Conservation (phyloP, 2,888 invertebrate genomes). For the Megaustenia siamemsis region DNA sequence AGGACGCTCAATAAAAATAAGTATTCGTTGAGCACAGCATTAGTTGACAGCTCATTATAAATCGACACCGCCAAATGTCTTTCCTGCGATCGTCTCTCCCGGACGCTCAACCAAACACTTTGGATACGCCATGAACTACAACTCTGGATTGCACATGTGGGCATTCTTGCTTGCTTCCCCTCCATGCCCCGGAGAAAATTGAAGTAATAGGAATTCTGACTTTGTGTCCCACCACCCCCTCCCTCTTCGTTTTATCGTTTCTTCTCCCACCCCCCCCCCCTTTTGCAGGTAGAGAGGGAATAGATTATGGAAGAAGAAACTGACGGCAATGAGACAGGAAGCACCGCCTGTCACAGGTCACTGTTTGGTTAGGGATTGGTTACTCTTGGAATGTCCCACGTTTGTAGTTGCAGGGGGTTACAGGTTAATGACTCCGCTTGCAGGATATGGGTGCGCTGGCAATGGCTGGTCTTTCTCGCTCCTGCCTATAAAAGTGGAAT, state of each 20-base stretch:
- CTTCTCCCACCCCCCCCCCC: not conserved
- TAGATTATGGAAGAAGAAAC: not conserved
- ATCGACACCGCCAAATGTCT: too few species aligned
- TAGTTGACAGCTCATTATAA: too few species aligned
- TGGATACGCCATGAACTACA: not conserved
- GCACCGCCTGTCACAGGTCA: slow-evolving; percentile 37
- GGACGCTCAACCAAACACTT: too few species aligned
- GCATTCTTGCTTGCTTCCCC: not conserved
- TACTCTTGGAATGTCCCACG: slow-evolving; percentile 40
- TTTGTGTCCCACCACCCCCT: not conserved
- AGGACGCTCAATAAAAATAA: too few species aligned
- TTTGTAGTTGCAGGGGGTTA: slow-evolving; percentile 26
- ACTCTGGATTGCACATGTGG: not conserved
- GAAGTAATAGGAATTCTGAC: not conserved
- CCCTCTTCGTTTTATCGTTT: not conserved
- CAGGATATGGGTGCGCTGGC: not conserved
- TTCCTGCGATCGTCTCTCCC: too few species aligned
- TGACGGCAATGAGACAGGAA: not conserved
- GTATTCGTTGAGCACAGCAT: too few species aligned
- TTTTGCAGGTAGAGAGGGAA: not conserved
- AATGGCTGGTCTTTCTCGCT: not conserved
- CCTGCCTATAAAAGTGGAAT: not conserved
- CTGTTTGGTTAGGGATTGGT: slow-evolving; percentile 31
- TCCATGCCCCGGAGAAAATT: not conserved
- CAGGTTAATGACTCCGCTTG: slow-evolving; percentile 23